Evolutionary conservation across 2,797 vertebrate species (phyloP).

Genomic region (Pantherophis vulpinus): DNA sequence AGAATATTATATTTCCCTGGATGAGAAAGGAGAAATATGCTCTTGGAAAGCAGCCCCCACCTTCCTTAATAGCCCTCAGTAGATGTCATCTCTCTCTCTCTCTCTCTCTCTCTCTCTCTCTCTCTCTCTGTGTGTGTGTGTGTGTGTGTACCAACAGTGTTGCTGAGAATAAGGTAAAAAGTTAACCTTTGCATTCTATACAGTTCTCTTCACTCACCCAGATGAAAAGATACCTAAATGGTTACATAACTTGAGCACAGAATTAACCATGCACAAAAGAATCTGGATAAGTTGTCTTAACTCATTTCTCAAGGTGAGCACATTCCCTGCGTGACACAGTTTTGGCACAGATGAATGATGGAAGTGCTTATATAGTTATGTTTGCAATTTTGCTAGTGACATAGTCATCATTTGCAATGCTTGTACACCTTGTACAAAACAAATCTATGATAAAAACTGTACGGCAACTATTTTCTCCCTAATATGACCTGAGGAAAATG

Average conservation of each 20-base stretch:
- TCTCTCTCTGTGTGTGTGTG: background rate
- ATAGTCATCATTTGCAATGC: constrained; percentile 41
- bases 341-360: constrained; percentile 50
- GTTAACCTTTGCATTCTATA: constrained; percentile 21
- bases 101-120: too few species aligned
- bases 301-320: constrained; percentile 42
- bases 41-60: too few species aligned
- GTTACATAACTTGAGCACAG: constrained; percentile 47
- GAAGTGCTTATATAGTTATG: constrained; percentile 54
- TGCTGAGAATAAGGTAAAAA: constrained; percentile 26
- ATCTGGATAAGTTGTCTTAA: constrained; percentile 53
- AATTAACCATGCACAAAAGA: constrained; percentile 49
- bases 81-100: too few species aligned
- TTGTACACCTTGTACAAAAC: constrained; percentile 29
- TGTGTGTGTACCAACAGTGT: background rate
- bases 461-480: constrained; percentile 5
- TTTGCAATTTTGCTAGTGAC: constrained; percentile 48
- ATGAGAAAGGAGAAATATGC: too few species aligned
- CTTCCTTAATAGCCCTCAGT: too few species aligned
- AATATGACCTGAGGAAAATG: background rate
- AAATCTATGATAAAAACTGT: constrained; percentile 18
- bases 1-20: too few species aligned
- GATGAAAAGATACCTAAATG: constrained; percentile 50
- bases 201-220: constrained; percentile 11
- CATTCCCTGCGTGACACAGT: constrained; percentile 36